phyloP scores from a whole-genome alignment of 2,888 invertebrate genomes.

The Carcina quercana region DNA sequence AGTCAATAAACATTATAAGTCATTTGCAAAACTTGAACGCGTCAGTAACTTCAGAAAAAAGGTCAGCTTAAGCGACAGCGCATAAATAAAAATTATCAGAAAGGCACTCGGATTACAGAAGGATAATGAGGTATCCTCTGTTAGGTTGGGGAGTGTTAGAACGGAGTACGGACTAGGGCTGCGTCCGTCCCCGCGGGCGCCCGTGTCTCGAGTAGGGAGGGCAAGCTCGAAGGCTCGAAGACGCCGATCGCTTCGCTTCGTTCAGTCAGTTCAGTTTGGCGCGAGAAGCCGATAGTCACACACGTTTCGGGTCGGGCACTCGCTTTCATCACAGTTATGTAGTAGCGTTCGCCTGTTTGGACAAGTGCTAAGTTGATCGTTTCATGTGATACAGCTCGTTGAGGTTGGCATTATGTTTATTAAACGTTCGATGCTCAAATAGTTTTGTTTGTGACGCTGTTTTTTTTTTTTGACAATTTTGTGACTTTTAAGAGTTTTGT shows the following conservation, averaged over 20 bases:
- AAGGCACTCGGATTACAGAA: slow-evolving; percentile 67
- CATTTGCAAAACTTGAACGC: slow-evolving; percentile 7
- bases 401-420: slow-evolving; percentile 66
- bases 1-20: too few species aligned
- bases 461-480: slow-evolving; percentile 36
- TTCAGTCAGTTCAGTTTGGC: slow-evolving; percentile 55
- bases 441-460: slow-evolving; percentile 40
- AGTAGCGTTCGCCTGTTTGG: slow-evolving; percentile 54
- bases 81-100: slow-evolving; percentile 65
- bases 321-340: slow-evolving; percentile 42
- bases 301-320: slow-evolving; percentile 33
- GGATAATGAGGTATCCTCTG: slow-evolving; percentile 70
- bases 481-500: slow-evolving; percentile 27
- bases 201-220: slow-evolving; percentile 8
- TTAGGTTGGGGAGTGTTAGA: slow-evolving; percentile 48
- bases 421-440: slow-evolving; percentile 60
- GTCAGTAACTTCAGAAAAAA: slow-evolving; percentile 30
- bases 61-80: slow-evolving; percentile 40
- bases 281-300: slow-evolving; percentile 47
- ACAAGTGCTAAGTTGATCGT: slow-evolving; percentile 73
- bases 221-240: slow-evolving; percentile 12
- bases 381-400: slow-evolving; percentile 66
- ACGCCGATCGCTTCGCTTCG: too few species aligned
- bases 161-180: too few species aligned
- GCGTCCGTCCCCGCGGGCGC: slow-evolving; percentile 20